Base-by-base conservation (phyloP, 1,140 invertebrate genomes). In the Neelides sp. region DNA sequence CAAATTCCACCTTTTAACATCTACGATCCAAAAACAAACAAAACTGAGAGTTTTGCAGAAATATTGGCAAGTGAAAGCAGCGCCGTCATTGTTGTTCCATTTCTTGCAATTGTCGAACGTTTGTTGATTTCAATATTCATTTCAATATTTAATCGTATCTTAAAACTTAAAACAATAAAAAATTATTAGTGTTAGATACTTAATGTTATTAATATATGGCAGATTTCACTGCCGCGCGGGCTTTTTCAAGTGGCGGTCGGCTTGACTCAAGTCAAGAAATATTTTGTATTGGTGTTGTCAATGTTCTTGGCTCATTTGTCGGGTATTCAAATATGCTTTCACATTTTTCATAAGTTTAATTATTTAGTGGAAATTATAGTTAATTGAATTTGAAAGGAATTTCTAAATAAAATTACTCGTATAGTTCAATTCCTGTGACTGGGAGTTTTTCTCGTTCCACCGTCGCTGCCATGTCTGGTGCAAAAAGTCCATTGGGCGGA, bases 381-480 rank as follows among this genome's bases (percentile, higher is more conserved):
- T n/a, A n/a, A n/a, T n/a, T n/a, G n/a, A n/a, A n/a, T n/a, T n/a
- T n/a, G n/a, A n/a, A n/a, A n/a, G n/a, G n/a, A n/a, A n/a, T n/a
- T n/a, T n/a, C n/a, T n/a, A n/a, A n/a, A n/a, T n/a, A n/a, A n/a
- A n/a, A n/a, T 49, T 63, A 2, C 42, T 19, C 32, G 28, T 47
- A 4, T 30, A 56, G 54, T 23, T 71, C 83, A 1, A 88, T 84
- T 64, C 90, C 90, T 2, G 78, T 85, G 1, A 85, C 85, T 13
- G 90, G 85, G 30, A 85, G 84, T 19, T 72, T 90, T 17, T 83
- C 82, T 35, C 74, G 86, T 58, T 88, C 87, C 58, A 90, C 90
- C 32, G 86, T 96, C 1, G 86, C 89, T 65, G 80, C 89, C 63
- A 81, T 85, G 22, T 90, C 86, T 58, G n/a, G n/a, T n/a, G 89